phyloP scores from a whole-genome alignment of 2,888 invertebrate genomes.

The Drosophila dives region DNA sequence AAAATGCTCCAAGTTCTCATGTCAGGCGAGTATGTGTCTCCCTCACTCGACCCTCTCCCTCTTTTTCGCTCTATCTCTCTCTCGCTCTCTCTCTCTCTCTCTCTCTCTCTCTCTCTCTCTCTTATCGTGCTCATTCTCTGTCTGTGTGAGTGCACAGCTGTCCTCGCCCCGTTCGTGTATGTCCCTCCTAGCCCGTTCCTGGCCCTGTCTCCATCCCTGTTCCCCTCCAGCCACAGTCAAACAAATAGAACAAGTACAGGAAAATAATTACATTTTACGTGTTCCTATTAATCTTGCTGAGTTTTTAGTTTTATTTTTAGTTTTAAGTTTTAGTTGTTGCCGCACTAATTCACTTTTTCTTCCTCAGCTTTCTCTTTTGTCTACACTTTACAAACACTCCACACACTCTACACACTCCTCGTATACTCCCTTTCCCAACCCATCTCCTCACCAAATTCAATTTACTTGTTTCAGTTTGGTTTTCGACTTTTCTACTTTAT shows the following conservation, averaged over 20 bases:
- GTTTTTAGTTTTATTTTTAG: slow-evolving; percentile 77
- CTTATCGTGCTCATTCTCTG: neutral
- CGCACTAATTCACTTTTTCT: slow-evolving; percentile 74
- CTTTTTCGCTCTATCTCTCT: slow-evolving; percentile 10
- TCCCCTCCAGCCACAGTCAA: slow-evolving; percentile 19
- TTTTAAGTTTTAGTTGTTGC: slow-evolving; percentile 66
- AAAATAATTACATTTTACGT: slow-evolving; percentile 80
- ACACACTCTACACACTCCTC: neutral
- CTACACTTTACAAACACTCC: neutral
- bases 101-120: slow-evolving; percentile 1
- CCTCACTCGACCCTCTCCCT: slow-evolving; percentile 4
- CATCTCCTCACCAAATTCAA: slow-evolving; percentile 59
- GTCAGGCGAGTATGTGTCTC: slow-evolving; percentile 49
- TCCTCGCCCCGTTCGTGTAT: slow-evolving; percentile 20
- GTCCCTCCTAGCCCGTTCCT: slow-evolving; percentile 2
- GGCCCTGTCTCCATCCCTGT: neutral
- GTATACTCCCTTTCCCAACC: neutral
- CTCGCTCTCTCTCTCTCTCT: slow-evolving; percentile 10
- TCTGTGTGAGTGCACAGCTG: slow-evolving; percentile 26
- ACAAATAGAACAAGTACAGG: slow-evolving; percentile 78
- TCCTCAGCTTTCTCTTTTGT: slow-evolving; percentile 20
- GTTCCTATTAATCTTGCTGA: slow-evolving; percentile 81
- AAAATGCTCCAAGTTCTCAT: slow-evolving; percentile 76
- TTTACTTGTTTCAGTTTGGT: slow-evolving; percentile 61
- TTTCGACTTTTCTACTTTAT: slow-evolving; percentile 47